phyloP scores from a whole-genome alignment of 2,888 invertebrate species.

The Sinohyriopsis cumingii region DNA sequence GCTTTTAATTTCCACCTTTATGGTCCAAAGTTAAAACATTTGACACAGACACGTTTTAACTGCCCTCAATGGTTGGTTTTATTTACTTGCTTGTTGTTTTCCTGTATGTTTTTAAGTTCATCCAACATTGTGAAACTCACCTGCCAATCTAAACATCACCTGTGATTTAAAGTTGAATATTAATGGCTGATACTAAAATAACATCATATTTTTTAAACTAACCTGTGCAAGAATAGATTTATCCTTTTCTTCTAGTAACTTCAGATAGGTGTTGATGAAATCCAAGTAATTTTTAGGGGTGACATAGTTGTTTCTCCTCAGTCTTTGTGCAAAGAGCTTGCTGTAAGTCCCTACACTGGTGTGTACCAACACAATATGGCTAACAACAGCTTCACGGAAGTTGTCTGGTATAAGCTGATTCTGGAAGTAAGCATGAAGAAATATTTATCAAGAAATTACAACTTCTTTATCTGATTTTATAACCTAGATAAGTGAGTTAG shows the following conservation, averaged over 20 bases:
- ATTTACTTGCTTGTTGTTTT: no score
- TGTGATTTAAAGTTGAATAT: no score
- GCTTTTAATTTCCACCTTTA: no score
- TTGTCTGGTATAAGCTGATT: conserved; percentile 80
- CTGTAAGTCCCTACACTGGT: conserved; percentile 83
- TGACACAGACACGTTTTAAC: no score
- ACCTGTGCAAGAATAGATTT: conserved; percentile 74
- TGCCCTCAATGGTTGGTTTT: no score
- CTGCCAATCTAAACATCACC: no score
- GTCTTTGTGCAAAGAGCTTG: conserved; percentile 80
- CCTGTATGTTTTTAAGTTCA: no score
- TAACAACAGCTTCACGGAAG: conserved; percentile 81
- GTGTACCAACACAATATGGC: conserved; percentile 91
- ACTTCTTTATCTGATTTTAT: no score
- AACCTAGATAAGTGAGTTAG: no score
- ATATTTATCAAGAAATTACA: no score
- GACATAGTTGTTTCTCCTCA: conserved; percentile 88
- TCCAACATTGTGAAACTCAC: no score
- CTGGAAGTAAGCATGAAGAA: conserved; percentile 69
- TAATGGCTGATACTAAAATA: background rate
- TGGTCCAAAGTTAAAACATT: no score
- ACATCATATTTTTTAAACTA: background rate
- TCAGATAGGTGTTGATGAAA: conserved; percentile 85
- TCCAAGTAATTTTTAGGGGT: conserved; percentile 95
- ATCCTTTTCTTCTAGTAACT: conserved; percentile 82